Evolutionary conservation across 1,140 invertebrate species (phyloP).

Genomic region (Drosophila ficusphila): DNA sequence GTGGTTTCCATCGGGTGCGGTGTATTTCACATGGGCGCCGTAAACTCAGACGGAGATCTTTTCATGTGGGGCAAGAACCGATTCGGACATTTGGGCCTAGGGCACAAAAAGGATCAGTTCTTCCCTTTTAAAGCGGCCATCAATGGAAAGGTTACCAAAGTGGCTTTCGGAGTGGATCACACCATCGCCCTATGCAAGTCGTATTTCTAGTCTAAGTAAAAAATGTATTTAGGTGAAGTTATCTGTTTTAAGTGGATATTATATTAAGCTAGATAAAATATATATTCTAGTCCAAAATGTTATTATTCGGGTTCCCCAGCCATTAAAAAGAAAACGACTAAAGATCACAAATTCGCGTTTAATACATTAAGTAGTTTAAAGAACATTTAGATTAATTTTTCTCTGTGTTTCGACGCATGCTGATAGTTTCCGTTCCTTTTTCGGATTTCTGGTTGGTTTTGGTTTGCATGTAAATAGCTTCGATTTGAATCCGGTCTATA

Average conservation of each 20-base stretch:
- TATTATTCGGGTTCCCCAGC: background rate
- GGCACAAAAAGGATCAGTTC: conserved; percentile 91
- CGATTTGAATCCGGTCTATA: conserved; percentile 42
- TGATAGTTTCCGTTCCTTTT: conserved; percentile 45
- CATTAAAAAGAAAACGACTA: conserved; percentile 28
- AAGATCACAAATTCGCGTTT: conserved; percentile 83
- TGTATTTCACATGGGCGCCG: conserved; percentile 91
- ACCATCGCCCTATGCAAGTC: conserved; percentile 91
- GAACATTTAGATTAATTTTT: conserved; percentile 80
- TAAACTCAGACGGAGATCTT: conserved; percentile 92
- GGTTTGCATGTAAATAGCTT: conserved; percentile 56
- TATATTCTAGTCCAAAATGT: background rate
- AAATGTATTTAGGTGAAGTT: background rate
- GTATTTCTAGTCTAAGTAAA: conserved; percentile 85
- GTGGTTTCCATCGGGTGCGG: conserved; percentile 90
- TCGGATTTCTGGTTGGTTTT: conserved; percentile 8
- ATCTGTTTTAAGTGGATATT: background rate
- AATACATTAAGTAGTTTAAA: conserved; percentile 81
- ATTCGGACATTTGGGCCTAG: conserved; percentile 92
- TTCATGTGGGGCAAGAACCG: conserved; percentile 96
- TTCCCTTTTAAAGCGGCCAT: conserved; percentile 94
- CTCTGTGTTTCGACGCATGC: conserved; percentile 27
- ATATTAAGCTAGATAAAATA: background rate
- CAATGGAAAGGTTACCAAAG: conserved; percentile 89
- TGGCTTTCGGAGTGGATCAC: conserved; percentile 94